These are phyloP conservation scores for Ispidina lecontei DNA, from an alignment of 2,797 vertebrate genomes.

Conservation along the genomic window DNA sequence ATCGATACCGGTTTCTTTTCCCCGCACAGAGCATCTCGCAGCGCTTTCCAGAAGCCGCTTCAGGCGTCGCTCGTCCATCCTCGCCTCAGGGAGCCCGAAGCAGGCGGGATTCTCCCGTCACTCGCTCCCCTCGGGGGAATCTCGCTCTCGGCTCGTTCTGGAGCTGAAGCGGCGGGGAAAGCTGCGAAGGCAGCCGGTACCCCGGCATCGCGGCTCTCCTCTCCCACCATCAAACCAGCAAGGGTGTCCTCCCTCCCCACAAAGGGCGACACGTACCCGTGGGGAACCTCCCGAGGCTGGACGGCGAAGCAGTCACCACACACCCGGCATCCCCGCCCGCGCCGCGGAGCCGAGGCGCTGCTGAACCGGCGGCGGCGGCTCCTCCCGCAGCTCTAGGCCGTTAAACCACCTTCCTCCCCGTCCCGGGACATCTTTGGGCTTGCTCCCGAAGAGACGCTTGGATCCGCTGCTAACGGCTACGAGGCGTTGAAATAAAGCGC, in stretches of 20 bases:
- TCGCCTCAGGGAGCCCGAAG: not conserved
- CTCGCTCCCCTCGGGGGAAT: not conserved
- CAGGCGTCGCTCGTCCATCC: not conserved
- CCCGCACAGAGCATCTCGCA: rapidly evolving
- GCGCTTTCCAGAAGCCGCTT: not conserved
- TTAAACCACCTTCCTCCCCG: not conserved
- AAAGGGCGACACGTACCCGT: not conserved
- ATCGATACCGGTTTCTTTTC: not conserved
- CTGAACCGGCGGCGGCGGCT: not conserved
- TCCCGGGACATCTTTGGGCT: conserved; percentile 17
- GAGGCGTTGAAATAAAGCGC: conserved; percentile 24
- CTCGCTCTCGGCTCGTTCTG: rapidly evolving
- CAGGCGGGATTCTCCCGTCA: rapidly evolving
- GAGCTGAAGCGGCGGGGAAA: not conserved
- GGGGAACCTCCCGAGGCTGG: rapidly evolving
- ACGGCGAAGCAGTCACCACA: not conserved
- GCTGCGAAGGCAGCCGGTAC: not conserved
- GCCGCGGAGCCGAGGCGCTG: not conserved
- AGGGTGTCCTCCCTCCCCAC: not conserved
- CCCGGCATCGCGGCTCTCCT: not conserved
- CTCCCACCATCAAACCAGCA: rapidly evolving
- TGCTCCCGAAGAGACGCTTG: not conserved
- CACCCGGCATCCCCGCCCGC: not conserved
- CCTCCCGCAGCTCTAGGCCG: conserved; percentile 22
- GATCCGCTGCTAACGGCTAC: not conserved